Base-by-base conservation (phyloP, 2,888 invertebrate species). In the Eupithecia vulgata region DNA sequence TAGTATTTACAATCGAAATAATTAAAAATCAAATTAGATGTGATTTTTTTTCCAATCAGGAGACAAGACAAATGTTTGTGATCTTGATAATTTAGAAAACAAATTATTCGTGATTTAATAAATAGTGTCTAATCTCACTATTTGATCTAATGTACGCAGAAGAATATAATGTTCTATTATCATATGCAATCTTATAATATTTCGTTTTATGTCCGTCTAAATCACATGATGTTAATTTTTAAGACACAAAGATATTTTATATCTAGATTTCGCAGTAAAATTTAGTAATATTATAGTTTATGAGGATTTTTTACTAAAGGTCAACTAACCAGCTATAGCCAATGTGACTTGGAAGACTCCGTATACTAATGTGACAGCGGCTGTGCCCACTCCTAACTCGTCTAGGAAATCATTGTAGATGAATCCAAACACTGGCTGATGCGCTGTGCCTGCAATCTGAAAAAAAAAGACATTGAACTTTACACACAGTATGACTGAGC, bases 321-420 rank as follows among this genome's bases (percentile, higher is more conserved):
- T 81, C n/a, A 45, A 81, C 81, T 88, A 88, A 95, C 95, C 95
- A 80, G 95, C 91, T 61, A 95, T 81, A 7, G 95, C 95, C 70
- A 95, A 90, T 62, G 95, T 95, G 59, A 95, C 92, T 91, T 95
- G 95, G 78, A 95, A 95, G 0, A 95, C 91, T 17, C 95, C 95
- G 79, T 94, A 95, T 0, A 95, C 91, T 10, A 95, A 85, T 0
- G 95, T 95, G 17, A 95, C 94, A 0, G 95, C 95, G 0, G 95
- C 94, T 0, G 95, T 95, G 2, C 95, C 95, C 7, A 93, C 95
- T 12, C 95, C 95, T 1, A 95, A 85, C 0, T 94, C 92, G 1
- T 95, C 88, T 35, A 96, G 84, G 76, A 96, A 95, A 68, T 95
- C 95, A 42, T 95, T 95, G 82, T 95, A 96, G 74, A 95, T 91